Base-by-base conservation (phyloP, 1,140 invertebrate species). In the Caenorhabditis elegans region DNA sequence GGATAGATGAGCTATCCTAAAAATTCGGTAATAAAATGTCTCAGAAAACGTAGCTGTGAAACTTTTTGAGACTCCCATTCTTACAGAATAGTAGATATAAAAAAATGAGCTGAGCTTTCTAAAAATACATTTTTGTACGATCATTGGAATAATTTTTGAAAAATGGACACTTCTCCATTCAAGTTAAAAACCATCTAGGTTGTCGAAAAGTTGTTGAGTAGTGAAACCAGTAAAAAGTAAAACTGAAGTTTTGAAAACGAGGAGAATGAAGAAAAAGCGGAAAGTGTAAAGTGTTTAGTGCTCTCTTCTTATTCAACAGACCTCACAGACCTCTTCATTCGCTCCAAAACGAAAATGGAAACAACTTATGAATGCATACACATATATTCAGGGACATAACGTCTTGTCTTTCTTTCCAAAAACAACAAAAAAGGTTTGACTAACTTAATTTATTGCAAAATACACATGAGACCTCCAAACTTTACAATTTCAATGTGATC, bases 341-440 rank as follows among this genome's bases (percentile, higher is more conserved):
- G 19, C 6, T n/a, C n/a, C 17, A 39, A 70, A 36, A 36, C 34
- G 34, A 39, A 43, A 43, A 43, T 43, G 39, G 60, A 70, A 70
- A 70, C 60, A 70, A 39, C 60, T 70, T 70, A 70, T 70, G 60
- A 70, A 70, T 70, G 60, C 60, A 70, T 70, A 70, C 53, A 60
- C n/a, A n/a, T n/a, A n/a, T 60, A 34, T 34, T 53, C n/a, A 3
- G 55, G 55, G n/a, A n/a, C 19, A 43, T 43, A 5, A 43, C 39
- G n/a, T n/a, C n/a, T n/a, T n/a, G n/a, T n/a, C n/a, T 31, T 5
- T 60, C 53, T 60, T 60, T 28, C 53, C n/a, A n/a, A n/a, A 49
- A 60, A 60, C 34, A 70, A 39, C 31, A 70, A 39, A 39, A 39
- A 22, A 70, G 34, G 60, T 70, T 36, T 36, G n/a, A 34, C 36